These are phyloP conservation scores for Callorhinus ursinus DNA, from an alignment of 2,113 vertebrate genomes.

Conservation along the genomic window DNA sequence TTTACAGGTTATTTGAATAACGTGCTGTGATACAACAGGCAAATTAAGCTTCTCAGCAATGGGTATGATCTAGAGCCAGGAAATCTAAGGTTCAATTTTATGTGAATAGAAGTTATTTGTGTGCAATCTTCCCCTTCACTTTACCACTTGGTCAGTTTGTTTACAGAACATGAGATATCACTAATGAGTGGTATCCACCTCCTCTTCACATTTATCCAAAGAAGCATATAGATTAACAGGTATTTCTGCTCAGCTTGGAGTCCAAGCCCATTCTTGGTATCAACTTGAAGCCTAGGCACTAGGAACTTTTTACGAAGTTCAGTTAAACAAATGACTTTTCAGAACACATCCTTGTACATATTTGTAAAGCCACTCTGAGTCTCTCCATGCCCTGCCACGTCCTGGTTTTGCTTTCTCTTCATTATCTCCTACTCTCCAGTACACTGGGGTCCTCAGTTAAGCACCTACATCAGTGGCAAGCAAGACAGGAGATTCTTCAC, in stretches of 20 bases:
- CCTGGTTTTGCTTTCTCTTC: not conserved
- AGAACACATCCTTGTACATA: not conserved
- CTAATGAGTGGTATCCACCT: not conserved
- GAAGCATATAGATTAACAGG: not conserved
- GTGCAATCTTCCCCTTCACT: not conserved
- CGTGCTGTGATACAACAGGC: not conserved
- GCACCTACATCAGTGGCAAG: not conserved
- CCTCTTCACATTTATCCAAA: not conserved
- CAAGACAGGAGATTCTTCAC: not conserved
- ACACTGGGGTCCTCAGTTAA: not conserved
- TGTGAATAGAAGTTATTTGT: not conserved
- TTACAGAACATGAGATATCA: not conserved
- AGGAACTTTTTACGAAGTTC: not conserved
- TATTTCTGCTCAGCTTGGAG: not conserved
- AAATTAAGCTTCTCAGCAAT: not conserved
- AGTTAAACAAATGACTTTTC: not conserved
- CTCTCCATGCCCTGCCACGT: not conserved
- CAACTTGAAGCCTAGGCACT: not conserved
- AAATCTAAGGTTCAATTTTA: not conserved
- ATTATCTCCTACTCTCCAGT: not conserved
- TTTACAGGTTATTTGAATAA: not conserved
- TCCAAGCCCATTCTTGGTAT: not conserved
- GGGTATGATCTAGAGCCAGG: not conserved
- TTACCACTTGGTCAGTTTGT: not conserved
- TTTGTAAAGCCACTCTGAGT: not conserved